A percentile compares a stretch with the other conserved stretches of the same genome.
Evolutionary conservation across 2,113 vertebrate species (phyloP).

Genomic region (Gallinago jamesoni): DNA sequence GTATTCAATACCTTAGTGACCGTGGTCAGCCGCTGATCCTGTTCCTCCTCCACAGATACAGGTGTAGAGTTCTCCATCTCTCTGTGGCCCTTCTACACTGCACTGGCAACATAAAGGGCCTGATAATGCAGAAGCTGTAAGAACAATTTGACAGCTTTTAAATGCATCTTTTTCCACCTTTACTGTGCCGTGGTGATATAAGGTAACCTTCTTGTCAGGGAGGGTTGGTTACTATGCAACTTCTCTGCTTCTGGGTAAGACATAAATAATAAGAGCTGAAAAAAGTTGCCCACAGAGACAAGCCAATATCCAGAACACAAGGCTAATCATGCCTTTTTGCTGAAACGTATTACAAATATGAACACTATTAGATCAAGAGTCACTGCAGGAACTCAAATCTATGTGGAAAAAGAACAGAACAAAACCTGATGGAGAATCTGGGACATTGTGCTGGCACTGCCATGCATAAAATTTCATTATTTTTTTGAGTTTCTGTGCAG

Average conservation of each 20-base stretch:
- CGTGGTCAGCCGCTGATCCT: not conserved
- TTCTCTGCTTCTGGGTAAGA: not conserved
- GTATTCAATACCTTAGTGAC: not conserved
- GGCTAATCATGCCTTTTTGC: constrained; percentile 12
- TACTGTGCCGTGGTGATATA: not conserved
- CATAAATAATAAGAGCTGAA: not conserved
- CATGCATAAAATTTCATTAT: constrained; percentile 31
- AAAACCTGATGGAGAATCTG: constrained; percentile 50
- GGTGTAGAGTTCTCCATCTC: not conserved
- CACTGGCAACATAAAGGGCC: not conserved
- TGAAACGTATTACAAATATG: not conserved
- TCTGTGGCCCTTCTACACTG: not conserved
- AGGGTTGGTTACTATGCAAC: not conserved
- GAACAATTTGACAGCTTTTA: not conserved
- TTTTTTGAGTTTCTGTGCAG: constrained; percentile 16
- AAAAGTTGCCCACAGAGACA: not conserved
- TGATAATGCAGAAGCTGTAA: not conserved
- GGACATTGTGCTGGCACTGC: constrained; percentile 31
- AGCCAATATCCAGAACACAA: constrained; percentile 28
- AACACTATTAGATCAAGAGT: not conserved
- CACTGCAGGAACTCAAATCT: constrained; percentile 45
- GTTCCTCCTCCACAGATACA: not conserved
- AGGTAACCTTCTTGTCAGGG: not conserved
- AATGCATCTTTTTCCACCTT: not conserved
- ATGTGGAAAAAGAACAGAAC: constrained; percentile 17